phyloP scores from a whole-genome alignment of 2,797 vertebrate species.

The Nyctibius grandis region DNA sequence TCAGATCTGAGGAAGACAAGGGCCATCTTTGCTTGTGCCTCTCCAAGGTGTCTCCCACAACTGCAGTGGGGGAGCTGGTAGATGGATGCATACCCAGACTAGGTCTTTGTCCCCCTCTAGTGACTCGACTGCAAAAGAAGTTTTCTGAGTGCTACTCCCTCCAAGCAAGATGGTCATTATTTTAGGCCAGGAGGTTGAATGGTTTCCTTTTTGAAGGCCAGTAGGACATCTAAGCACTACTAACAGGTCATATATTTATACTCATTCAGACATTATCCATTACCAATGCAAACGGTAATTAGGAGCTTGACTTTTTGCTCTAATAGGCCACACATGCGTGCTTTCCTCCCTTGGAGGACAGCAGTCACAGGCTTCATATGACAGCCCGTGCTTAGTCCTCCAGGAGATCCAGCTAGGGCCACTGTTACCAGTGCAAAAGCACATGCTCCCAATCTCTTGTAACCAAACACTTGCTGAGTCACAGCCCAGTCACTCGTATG shows the following conservation, averaged over 20 bases:
- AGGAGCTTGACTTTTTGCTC: neutral
- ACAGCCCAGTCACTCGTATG: conserved; percentile 46
- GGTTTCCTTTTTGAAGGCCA: conserved; percentile 13
- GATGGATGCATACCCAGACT: neutral
- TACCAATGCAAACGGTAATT: conserved; percentile 16
- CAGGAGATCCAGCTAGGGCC: neutral
- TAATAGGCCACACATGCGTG: neutral
- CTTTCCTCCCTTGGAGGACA: neutral
- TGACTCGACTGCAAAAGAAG: conserved; percentile 9
- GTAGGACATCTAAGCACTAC: neutral
- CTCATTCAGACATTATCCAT: neutral
- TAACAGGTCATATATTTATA: neutral
- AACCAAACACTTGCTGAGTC: conserved; percentile 64
- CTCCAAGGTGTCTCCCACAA: neutral
- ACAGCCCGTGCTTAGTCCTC: neutral
- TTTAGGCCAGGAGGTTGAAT: neutral
- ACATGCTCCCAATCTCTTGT: neutral
- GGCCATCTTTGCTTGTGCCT: neutral
- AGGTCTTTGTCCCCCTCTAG: conserved; percentile 69
- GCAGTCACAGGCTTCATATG: neutral
- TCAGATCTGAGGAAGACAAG: neutral
- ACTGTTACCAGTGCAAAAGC: neutral
- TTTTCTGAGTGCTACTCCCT: neutral
- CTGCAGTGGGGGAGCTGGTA: neutral
- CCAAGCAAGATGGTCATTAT: neutral